Conservation (phyloP, 2,113 vertebrate species). For the Petaurus breviceps region DNA sequence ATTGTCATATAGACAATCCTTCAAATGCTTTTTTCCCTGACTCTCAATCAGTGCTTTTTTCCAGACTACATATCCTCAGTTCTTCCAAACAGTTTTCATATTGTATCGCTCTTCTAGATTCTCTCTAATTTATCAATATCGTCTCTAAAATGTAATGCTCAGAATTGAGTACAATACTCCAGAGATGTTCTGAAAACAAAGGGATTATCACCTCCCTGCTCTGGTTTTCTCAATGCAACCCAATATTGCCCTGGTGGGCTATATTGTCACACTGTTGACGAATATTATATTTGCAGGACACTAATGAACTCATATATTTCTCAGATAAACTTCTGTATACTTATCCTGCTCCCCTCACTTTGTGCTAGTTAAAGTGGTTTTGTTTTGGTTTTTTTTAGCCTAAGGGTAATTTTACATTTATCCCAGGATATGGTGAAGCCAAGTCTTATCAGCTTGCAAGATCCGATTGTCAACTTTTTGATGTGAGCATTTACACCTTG, state of each 20-base stretch:
- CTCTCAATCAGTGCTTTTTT: not conserved
- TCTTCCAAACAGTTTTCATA: not conserved
- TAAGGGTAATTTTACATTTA: not conserved
- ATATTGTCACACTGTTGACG: not conserved
- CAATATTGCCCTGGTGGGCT: not conserved
- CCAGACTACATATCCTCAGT: not conserved
- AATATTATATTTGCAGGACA: not conserved
- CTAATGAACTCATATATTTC: not conserved
- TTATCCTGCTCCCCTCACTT: not conserved
- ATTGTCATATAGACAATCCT: not conserved
- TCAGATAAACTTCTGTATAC: not conserved
- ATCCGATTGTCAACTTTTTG: not conserved
- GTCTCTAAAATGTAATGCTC: not conserved
- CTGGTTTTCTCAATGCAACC: not conserved
- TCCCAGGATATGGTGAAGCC: not conserved
- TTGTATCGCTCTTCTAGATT: not conserved
- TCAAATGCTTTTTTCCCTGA: not conserved
- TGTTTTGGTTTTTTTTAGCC: not conserved
- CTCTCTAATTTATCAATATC: not conserved
- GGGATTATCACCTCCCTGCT: not conserved
- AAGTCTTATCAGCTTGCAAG: not conserved
- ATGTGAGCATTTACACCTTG: not conserved
- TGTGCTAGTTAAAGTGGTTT: not conserved
- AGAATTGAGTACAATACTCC: not conserved
- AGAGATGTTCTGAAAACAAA: not conserved